Base-by-base conservation (phyloP, 92 coral and sea anemone genomes). In the Porites evermanni region DNA sequence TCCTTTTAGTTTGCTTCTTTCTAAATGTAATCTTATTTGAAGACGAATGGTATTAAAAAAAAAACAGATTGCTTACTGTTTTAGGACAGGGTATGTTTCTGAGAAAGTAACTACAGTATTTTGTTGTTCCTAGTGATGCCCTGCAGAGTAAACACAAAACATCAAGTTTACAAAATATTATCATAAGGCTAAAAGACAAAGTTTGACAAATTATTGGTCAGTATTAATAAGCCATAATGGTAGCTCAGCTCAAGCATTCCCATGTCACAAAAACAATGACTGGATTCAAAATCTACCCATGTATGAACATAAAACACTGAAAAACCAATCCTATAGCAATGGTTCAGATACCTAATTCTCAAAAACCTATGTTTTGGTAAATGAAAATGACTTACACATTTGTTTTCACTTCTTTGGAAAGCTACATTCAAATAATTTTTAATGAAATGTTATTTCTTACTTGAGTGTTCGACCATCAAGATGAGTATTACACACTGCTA, bases 101-200 rank as follows among this genome's bases (percentile, higher is more conserved):
- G 66, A 97, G 97, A 86, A 97, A 97, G 81, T 95, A 95, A 85
- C 98, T 97, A 91, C 99, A 97, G 72, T 97, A 97, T 87, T 97
- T 97, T 84, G 99, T 97, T 24, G 99, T 97, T 66, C 99, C 99
- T 75, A 97, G 80, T 2, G 99, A 97, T 52, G 99, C 96, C 88
- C 99, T 97, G 88, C 13, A 81, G 78, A 68, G 21, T 11, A 61
- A 47, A 78, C 20, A 77, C 67, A 52, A 29, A 87, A 12, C 47
- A 32, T 32, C 38, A 38, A 38, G 47, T 38, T 4, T 38, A 59
- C 53, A 63, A 67, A 53, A 54, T 16, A 54, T 54, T 20, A 21
- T 6, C 1, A 67, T 24, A 67, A 21, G 29, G 47, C 47, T 38
- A 38, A 38, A 38, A 38, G 47, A 38, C 47, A 4, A 38, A 38